Base-by-base conservation (phyloP, 53 echinoderm and acorn worm genomes). In the Echinometra lucunter region DNA sequence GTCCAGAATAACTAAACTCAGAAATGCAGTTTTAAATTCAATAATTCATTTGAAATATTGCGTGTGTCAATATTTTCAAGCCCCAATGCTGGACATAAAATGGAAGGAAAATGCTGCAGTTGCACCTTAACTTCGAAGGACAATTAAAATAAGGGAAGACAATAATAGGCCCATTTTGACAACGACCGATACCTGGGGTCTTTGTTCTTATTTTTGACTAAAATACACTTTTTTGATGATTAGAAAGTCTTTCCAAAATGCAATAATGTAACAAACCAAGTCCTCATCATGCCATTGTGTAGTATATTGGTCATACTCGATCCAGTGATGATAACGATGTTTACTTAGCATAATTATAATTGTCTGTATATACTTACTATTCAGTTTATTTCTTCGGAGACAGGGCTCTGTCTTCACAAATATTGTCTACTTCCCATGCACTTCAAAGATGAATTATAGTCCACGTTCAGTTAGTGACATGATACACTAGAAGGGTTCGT, bases 341-440 rank as follows among this genome's bases (percentile, higher is more conserved):
- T 78, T 78, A 78, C 42, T 78, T 78, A 42, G 42, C 75, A 38
- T 78, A 21, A 42, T 40, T 12, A 34, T 32, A 78, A 2, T 78
- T 42, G 42, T 78, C 42, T 78, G 38, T 78, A 70, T n/a, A n/a
- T 34, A 78, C 78, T 78, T 78, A 78, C 78, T 40, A 6, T 78
- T 40, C 38, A 12, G 32, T 30, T 1, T 34, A 69, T 34, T 11
- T 42, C 42, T 78, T 40, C 19, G 38, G 19, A 1, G 40, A 23
- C 38, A 6, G 19, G 17, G 38, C 6, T 78, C 28, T 21, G 42
- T 42, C 19, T 78, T 42, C 78, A 40, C 21, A 78, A 19, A 4
- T 18, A 19, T 78, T 40, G 38, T 78, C 42, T 42, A 18, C 78
- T 78, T 35, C 34, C 21, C 38, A 17, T 70, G 70, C 32, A 72